Evolutionary conservation across 1,140 invertebrate species (phyloP), one percentile per base, ranked within the genome.

Genomic region (Drosophila pallidifrons): DNA sequence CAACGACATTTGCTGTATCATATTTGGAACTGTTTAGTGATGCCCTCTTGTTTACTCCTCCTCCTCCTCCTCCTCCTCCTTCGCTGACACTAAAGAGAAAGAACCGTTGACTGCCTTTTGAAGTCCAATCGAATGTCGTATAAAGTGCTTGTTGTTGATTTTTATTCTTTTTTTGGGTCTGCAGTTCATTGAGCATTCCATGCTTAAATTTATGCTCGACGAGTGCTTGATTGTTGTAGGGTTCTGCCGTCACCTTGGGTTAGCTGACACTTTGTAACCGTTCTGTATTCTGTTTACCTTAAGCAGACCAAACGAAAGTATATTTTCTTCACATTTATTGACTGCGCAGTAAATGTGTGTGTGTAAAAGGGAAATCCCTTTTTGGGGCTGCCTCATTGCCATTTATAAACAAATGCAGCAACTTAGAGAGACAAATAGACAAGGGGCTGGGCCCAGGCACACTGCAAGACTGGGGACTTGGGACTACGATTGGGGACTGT

Each of bases 301-400:
- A 64, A 49, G 35, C 54, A 51, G 51, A 63, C 51, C 32, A 65
- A 79, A 79, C 64, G 75, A 79, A 79, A 79, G 77, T 79, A 72
- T 60, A 57, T 54, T 43, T 65, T 70, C 8, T 57, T 69, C 47
- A 68, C 49, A 75, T 66, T 82, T 51, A 69, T 77, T 79, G 67
- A 67, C 63, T 58, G 51, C 20, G 25, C 25, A 54, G 35, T 15
- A 10, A 46, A 54, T 43, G 28, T 46, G 30, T 68, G 30, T 38
- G 49, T 82, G 64, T 70, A 89, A 88, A 88, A 88, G 85, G 85
- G 85, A 89, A 89, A 89, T 85, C 85, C 85, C 85, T 89, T 88
- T 88, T 88, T 65, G 58, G 69, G 28, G 59, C 54, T 60, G 41
- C 49, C 46, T 38, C 59, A 60, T 45, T 76, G 60, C 70, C 75